Base-by-base conservation (phyloP, 2,888 invertebrate genomes). In the Agonopterix heracliana region DNA sequence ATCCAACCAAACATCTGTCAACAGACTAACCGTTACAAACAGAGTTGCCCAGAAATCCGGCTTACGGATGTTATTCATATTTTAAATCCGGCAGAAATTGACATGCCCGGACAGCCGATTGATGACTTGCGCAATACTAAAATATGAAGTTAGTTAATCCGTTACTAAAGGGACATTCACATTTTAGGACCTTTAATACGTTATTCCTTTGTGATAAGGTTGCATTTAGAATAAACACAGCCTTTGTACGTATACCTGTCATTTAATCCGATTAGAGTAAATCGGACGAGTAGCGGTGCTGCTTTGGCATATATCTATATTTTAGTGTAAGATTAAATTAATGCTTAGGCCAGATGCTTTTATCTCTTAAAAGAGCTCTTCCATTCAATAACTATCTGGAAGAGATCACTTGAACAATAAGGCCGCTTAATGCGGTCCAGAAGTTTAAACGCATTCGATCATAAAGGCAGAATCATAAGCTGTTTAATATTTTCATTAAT, bases 191-290 rank as follows among this genome's bases (percentile, higher is more conserved):
- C 5, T 1, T 26, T 26, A 26, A 5, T 5, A 40, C 40, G n/a
- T n/a, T 40, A n/a, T 11, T 11, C n/a, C 26, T 26, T 10, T 26
- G 10, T 13, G 26, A 41, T 7, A 10, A 7, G 26, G 26, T 26
- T 26, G 26, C 5, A 26, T 26, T 26, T 26, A 26, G 26, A 26
- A 26, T 26, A 26, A 17, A 26, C 26, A 5, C 1, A 26, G 26
- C 26, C 26, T 1, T 72, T 70, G 65, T 65, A 59, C 55, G 26
- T 26, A 26, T 76, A 77, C 44, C 17, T 44, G 48, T 48, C 61
- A 56, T 57, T 53, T 65, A 69, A 86, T 84, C 86, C 75, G 86
- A 85, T 86, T 86, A 86, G 63, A 66, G 67, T 71, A 68, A 80
- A 80, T 75, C 72, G 68, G 71, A 71, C 65, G 65, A 68, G 64